Evolutionary conservation across 2,797 vertebrate species (phyloP).

Genomic region (Cryptoblepharus egeriae): DNA sequence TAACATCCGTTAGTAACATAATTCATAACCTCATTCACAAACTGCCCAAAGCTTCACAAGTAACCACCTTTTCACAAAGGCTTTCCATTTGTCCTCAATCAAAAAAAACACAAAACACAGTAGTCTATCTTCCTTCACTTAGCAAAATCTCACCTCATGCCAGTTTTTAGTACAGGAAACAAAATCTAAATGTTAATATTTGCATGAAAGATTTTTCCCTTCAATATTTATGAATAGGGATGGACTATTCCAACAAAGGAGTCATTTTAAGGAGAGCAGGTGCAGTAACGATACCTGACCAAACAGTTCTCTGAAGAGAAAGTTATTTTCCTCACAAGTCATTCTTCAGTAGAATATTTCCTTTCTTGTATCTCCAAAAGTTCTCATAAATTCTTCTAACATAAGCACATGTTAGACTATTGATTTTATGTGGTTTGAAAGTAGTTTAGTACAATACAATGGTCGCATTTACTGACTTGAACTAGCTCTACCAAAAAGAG

Average conservation of each 20-base stretch:
- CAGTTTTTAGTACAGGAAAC: background rate
- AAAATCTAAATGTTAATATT: background rate
- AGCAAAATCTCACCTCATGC: background rate
- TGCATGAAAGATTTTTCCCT: background rate
- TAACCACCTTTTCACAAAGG: background rate
- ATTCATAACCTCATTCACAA: background rate
- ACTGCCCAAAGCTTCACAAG: background rate
- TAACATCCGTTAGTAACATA: background rate
- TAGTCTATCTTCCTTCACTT: background rate
- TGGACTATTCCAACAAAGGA: background rate
- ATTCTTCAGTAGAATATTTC: constrained; percentile 2
- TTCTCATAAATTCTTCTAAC: background rate
- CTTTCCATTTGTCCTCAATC: constrained; percentile 12
- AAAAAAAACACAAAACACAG: too few species aligned
- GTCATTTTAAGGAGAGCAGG: constrained; percentile 3
- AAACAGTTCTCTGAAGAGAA: background rate
- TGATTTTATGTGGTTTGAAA: background rate
- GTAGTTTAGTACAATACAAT: background rate
- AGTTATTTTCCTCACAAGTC: constrained; percentile 2
- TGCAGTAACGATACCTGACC: background rate
- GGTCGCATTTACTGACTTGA: background rate
- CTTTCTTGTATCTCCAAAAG: background rate
- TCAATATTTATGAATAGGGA: background rate
- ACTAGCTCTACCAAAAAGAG: background rate
- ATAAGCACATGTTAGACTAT: constrained; percentile 1